Evolutionary conservation across 2,113 vertebrate genomes (phyloP).

Genomic region (Lepus americanus): DNA sequence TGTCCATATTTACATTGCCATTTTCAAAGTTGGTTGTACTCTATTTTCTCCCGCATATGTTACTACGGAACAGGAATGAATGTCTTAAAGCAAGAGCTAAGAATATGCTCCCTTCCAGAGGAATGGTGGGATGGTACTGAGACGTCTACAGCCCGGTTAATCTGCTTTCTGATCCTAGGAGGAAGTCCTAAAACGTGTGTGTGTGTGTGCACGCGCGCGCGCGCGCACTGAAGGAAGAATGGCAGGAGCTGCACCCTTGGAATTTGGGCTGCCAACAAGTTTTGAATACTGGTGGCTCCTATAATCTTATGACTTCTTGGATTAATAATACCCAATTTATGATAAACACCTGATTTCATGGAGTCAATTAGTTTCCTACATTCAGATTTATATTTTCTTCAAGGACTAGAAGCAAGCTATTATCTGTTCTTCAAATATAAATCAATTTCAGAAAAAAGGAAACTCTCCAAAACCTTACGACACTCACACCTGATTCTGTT

Average conservation of each 20-base stretch:
- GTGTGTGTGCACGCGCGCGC: background rate
- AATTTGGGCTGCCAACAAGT: too few relatives aligned
- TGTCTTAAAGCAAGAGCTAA: background rate
- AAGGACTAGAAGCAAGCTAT: background rate
- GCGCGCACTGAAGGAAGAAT: background rate
- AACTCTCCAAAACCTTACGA: background rate
- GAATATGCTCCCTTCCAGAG: background rate
- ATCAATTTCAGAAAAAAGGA: background rate
- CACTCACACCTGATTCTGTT: background rate
- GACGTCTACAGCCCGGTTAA: background rate
- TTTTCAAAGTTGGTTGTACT: background rate
- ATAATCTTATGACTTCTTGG: background rate
- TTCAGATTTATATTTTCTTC: background rate
- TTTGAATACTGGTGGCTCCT: background rate
- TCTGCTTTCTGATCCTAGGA: background rate
- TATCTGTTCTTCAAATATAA: background rate
- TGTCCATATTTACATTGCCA: background rate
- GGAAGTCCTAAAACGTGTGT: background rate
- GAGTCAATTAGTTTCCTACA: background rate
- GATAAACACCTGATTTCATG: background rate
- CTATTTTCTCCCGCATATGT: background rate
- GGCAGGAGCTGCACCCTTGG: too few relatives aligned
- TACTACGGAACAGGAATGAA: background rate
- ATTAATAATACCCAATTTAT: background rate
- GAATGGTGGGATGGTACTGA: background rate